A percentile compares a stretch with the other conserved stretches of the same genome.
These are phyloP conservation scores for Berghia stephanieae DNA, from an alignment of 1,140 invertebrate genomes.

Conservation along the genomic window DNA sequence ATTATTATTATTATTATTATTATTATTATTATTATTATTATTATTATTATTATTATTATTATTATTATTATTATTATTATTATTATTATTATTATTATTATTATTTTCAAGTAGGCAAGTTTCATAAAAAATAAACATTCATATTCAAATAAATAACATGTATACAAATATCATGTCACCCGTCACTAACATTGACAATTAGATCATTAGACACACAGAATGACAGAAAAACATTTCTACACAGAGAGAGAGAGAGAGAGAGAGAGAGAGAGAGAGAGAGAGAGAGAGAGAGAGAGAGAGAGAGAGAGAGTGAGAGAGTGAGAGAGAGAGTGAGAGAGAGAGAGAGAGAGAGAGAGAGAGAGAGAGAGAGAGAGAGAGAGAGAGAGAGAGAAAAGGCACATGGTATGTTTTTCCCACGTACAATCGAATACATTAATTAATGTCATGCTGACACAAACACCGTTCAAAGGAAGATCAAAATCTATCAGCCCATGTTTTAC, in stretches of 20 bases:
- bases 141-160: not conserved
- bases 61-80: conserved; percentile 29
- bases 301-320: not conserved
- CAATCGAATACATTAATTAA: not conserved
- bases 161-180: not conserved
- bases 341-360: not conserved
- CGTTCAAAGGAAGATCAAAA: not conserved
- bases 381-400: not conserved
- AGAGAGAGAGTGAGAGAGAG: not conserved
- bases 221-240: conserved; percentile 38
- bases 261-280: not conserved
- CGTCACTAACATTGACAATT: not conserved
- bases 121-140: not conserved
- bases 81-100: conserved; percentile 28
- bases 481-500: no score
- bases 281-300: not conserved
- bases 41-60: conserved; percentile 27
- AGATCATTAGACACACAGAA: not conserved
- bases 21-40: conserved; percentile 20
- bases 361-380: not conserved
- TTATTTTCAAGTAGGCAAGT: not conserved
- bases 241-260: conserved; percentile 22
- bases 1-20: conserved; percentile 14
- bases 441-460: not conserved
- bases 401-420: not conserved